phyloP scores from a whole-genome alignment of 2,113 vertebrate species.

The Bucco capensis region DNA sequence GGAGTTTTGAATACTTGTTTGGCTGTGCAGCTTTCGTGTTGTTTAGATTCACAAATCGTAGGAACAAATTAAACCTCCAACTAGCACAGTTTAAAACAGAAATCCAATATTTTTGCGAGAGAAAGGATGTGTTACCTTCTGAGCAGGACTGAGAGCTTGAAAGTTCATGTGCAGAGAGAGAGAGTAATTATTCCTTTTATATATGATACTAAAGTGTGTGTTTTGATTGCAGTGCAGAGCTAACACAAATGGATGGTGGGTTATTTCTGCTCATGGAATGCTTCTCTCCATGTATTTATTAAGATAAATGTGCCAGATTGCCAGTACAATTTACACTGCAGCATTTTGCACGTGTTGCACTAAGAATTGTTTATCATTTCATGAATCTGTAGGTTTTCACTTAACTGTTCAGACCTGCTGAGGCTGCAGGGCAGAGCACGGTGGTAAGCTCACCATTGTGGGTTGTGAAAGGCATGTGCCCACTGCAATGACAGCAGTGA shows the following conservation, averaged over 20 bases:
- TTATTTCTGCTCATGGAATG: neutral
- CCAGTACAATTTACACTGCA: neutral
- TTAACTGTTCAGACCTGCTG: neutral
- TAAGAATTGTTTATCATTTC: neutral
- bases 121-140: neutral
- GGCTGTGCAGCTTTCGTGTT: neutral
- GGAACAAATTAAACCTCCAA: neutral
- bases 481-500: neutral
- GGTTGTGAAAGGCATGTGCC: neutral
- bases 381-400: neutral
- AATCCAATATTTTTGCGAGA: neutral
- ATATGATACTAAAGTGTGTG: neutral
- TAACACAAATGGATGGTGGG: neutral
- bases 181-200: neutral
- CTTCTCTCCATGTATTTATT: neutral
- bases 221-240: constrained; percentile 26
- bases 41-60: neutral
- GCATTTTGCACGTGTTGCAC: neutral
- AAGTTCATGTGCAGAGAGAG: neutral
- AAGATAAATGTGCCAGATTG: neutral
- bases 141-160: neutral
- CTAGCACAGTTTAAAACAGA: neutral
- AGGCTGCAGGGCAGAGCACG: neutral
- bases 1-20: neutral
- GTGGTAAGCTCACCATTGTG: neutral